Evolutionary conservation across 2,888 invertebrate genomes (phyloP).

Genomic region (Germaria angustata): DNA sequence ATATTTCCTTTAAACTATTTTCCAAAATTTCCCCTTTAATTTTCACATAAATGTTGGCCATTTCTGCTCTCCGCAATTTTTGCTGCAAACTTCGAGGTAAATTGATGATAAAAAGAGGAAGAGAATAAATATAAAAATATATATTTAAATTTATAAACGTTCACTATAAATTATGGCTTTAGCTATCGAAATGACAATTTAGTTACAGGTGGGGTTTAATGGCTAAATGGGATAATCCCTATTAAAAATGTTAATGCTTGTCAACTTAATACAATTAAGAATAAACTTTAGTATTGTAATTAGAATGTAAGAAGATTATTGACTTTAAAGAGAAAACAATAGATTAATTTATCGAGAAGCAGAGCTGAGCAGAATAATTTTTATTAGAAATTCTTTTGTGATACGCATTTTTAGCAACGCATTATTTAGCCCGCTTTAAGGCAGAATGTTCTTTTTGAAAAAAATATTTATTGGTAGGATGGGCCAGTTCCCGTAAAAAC

Average conservation of each 20-base stretch:
- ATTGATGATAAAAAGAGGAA: constrained; percentile 36
- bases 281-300: not conserved
- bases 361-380: too few relatives aligned
- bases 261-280: not conserved
- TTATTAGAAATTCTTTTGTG: too few relatives aligned
- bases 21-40: too few relatives aligned
- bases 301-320: not conserved
- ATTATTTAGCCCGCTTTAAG: too few relatives aligned
- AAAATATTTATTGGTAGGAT: too few relatives aligned
- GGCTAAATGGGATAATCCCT: constrained; percentile 7
- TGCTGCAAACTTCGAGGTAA: not conserved
- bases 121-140: constrained; percentile 28
- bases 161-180: constrained; percentile 66
- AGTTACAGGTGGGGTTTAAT: constrained; percentile 56
- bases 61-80: not conserved
- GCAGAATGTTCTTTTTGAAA: too few relatives aligned
- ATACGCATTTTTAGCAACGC: too few relatives aligned
- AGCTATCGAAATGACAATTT: constrained; percentile 67
- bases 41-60: not conserved
- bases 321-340: too few relatives aligned
- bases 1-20: too few relatives aligned
- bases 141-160: constrained; percentile 55
- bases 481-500: too few relatives aligned
- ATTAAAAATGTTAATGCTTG: not conserved
- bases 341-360: too few relatives aligned